Evolutionary conservation across 2,888 invertebrate species (phyloP).

Genomic region (Rhagium mordax): DNA sequence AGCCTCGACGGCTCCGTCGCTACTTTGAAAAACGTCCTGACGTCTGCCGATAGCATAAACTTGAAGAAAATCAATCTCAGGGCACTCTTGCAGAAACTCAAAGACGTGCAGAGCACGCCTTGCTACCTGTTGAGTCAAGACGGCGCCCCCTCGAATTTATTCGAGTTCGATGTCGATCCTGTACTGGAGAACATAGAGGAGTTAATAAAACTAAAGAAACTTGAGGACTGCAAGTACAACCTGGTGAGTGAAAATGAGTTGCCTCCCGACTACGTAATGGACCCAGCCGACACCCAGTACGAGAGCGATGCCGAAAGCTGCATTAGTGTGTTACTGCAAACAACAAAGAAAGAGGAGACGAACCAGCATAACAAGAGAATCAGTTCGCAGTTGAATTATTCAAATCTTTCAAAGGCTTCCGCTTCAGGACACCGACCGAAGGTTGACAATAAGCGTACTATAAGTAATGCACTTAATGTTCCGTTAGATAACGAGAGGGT

Average conservation of each 20-base stretch:
- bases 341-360: not conserved
- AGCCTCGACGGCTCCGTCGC: conserved; percentile 41
- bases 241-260: conserved; percentile 50
- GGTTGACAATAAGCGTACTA: not conserved
- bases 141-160: conserved; percentile 33
- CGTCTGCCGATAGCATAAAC: conserved; percentile 36
- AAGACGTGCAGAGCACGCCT: conserved; percentile 47
- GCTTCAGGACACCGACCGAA: not conserved
- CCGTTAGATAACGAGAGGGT: conserved; percentile 49
- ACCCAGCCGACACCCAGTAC: conserved; percentile 32
- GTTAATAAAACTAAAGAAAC: conserved; percentile 42
- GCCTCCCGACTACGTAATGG: conserved; percentile 47
- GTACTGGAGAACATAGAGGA: conserved; percentile 43
- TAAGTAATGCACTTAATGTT: conserved; percentile 18
- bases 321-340: conserved; percentile 28
- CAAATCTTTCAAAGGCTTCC: not conserved
- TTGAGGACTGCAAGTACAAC: conserved; percentile 35
- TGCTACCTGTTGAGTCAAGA: conserved; percentile 48
- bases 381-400: not conserved
- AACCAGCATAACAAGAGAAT: not conserved
- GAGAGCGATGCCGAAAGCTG: conserved; percentile 46
- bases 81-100: conserved; percentile 47
- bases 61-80: conserved; percentile 52
- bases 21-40: conserved; percentile 46
- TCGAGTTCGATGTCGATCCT: conserved; percentile 48